These are phyloP conservation scores for Micrasema longulum DNA, from an alignment of 1,140 invertebrate genomes.

Conservation along the genomic window DNA sequence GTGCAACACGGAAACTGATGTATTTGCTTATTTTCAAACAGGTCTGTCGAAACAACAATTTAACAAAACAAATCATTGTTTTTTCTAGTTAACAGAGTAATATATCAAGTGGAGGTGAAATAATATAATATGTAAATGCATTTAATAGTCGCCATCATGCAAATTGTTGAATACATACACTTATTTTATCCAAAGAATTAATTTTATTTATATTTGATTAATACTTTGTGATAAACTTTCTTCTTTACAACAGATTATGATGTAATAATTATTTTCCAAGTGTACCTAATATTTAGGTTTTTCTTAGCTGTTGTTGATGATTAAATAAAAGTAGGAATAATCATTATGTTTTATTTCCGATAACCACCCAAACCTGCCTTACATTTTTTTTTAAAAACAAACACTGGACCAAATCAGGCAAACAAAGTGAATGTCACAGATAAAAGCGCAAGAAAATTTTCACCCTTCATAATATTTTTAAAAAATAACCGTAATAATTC, in stretches of 20 bases:
- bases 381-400: no score
- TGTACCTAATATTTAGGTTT: constrained; percentile 56
- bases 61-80: no score
- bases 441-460: no score
- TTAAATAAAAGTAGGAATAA: constrained; percentile 44
- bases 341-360: background rate
- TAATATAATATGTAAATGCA: constrained; percentile 10
- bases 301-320: constrained; percentile 51
- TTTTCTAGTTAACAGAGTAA: no score
- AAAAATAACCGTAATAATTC: no score
- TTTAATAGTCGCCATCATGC: constrained; percentile 16
- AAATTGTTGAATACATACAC: constrained; percentile 16
- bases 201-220: constrained; percentile 32
- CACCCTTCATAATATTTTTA: no score
- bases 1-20: no score
- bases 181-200: constrained; percentile 21
- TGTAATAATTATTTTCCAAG: constrained; percentile 49
- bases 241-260: constrained; percentile 34
- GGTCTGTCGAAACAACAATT: no score
- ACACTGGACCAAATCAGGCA: no score
- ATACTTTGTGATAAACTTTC: constrained; percentile 37
- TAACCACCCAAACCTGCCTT: no score
- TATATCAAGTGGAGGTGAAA: background rate
- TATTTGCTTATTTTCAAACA: no score
- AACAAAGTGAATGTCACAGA: no score